These are phyloP conservation scores for Varanus komodoensis DNA, from an alignment of 2,113 vertebrate genomes.

Conservation along the genomic window DNA sequence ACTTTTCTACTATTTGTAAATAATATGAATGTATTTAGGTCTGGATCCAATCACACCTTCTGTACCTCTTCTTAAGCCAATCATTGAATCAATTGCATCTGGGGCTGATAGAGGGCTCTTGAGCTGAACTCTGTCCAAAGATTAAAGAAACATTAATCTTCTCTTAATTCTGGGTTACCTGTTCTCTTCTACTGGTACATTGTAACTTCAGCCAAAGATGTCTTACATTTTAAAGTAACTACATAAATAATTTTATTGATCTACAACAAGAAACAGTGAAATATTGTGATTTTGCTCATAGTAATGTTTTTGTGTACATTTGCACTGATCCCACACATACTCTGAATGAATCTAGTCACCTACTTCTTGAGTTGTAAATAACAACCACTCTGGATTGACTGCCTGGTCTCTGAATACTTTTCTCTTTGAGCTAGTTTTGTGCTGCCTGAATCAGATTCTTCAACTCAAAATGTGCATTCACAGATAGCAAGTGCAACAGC, in stretches of 20 bases:
- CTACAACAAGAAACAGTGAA: constrained; percentile 22
- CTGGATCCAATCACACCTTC: background rate
- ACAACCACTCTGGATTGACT: background rate
- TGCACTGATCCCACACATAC: background rate
- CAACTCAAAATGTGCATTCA: background rate
- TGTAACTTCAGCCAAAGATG: background rate
- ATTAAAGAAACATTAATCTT: constrained; percentile 29
- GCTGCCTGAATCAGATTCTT: background rate
- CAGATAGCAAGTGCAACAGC: background rate
- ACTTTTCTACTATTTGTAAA: constrained; percentile 8
- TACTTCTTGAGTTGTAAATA: background rate
- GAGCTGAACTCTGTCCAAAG: background rate
- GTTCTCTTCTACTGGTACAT: background rate
- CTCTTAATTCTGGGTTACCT: constrained; percentile 36
- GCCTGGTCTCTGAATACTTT: background rate
- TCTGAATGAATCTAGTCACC: background rate
- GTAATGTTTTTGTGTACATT: background rate
- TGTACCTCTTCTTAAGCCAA: constrained; percentile 11
- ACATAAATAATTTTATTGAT: constrained; percentile 30
- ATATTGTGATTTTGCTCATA: constrained; percentile 23
- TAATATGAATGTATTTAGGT: background rate
- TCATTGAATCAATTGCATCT: background rate
- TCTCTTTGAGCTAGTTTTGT: background rate
- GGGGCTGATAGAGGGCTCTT: background rate
- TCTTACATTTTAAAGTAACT: background rate